Conservation (phyloP, 2,888 invertebrate species). For the Aspidapion aeneum region DNA sequence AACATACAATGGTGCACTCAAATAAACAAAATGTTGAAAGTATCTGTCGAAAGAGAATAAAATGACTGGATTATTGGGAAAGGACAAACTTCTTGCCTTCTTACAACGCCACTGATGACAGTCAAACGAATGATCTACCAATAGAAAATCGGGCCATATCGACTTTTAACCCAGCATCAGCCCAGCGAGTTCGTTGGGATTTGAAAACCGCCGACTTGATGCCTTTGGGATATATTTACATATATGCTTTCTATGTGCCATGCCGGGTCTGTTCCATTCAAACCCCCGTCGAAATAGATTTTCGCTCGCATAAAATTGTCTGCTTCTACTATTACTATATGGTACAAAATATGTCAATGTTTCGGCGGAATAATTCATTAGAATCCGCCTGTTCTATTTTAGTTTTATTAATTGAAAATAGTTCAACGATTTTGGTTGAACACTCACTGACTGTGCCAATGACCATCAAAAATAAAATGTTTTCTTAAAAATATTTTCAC, state of each 20-base stretch:
- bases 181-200: conserved; percentile 13
- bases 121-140: conserved; percentile 10
- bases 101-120: background rate
- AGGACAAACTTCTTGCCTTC: too few relatives aligned
- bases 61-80: too few relatives aligned
- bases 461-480: too few relatives aligned
- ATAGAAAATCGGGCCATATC: conserved; percentile 23
- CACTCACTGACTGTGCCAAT: background rate
- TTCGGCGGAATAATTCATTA: background rate
- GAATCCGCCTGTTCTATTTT: background rate
- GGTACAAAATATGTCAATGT: background rate
- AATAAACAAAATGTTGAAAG: too few relatives aligned
- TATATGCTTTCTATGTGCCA: background rate
- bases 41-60: too few relatives aligned
- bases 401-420: background rate
- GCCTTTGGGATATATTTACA: conserved; percentile 20
- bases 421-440: background rate
- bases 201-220: conserved; percentile 18
- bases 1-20: too few relatives aligned
- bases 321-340: background rate
- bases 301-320: background rate
- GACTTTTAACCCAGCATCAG: conserved; percentile 17
- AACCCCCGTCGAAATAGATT: conserved; percentile 2
- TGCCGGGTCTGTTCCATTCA: too few relatives aligned
- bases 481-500: too few relatives aligned